These are phyloP conservation scores for Telenomus remus DNA, from an alignment of 1,140 invertebrate species.

Conservation along the genomic window DNA sequence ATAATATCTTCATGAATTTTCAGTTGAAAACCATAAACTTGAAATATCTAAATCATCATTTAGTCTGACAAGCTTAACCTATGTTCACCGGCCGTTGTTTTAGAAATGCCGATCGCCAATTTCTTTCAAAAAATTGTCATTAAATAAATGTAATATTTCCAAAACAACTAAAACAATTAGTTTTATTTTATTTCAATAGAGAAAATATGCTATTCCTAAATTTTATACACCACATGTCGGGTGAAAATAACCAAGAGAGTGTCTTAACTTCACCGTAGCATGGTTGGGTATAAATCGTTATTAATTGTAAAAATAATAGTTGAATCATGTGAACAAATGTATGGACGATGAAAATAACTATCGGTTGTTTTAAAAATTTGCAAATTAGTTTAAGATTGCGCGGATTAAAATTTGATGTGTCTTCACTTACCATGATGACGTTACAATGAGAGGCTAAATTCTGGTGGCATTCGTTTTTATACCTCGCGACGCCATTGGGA, in stretches of 20 bases:
- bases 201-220: too few relatives aligned
- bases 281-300: too few relatives aligned
- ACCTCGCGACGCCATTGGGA: slow-evolving; percentile 5
- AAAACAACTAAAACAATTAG: too few relatives aligned
- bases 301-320: too few relatives aligned
- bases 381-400: neutral
- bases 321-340: neutral
- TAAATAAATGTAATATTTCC: too few relatives aligned
- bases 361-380: neutral
- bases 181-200: too few relatives aligned
- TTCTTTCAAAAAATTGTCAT: too few relatives aligned
- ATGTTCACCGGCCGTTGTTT: neutral
- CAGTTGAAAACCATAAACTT: slow-evolving; percentile 66
- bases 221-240: too few relatives aligned
- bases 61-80: slow-evolving; percentile 6
- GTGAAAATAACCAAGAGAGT: too few relatives aligned
- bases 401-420: neutral
- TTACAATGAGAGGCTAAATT: slow-evolving; percentile 7
- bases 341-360: neutral
- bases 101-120: neutral
- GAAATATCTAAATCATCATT: slow-evolving; percentile 65
- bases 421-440: slow-evolving; percentile 14
- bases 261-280: too few relatives aligned
- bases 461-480: neutral
- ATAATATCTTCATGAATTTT: slow-evolving; percentile 63